phyloP scores from a whole-genome alignment of 1,140 invertebrate genomes.

The Penaeus japonicus region DNA sequence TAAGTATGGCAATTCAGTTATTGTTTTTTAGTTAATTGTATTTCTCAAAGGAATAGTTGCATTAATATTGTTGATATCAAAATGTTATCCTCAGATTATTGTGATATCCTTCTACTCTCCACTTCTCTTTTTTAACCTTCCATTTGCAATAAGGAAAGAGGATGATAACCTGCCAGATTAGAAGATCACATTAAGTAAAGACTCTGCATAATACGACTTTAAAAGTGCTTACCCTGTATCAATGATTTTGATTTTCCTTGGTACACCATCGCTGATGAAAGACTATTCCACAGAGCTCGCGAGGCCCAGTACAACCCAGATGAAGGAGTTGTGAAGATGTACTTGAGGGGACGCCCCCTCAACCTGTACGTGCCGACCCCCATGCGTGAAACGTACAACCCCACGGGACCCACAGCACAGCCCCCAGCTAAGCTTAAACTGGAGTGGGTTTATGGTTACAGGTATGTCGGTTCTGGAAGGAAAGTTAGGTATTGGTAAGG shows the following conservation, averaged over 20 bases:
- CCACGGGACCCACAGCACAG: conserved; percentile 79
- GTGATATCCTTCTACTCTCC: too few species aligned
- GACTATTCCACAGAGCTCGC: conserved; percentile 19
- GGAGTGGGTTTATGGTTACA: conserved; percentile 81
- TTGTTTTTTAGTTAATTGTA: too few species aligned
- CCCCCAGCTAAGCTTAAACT: conserved; percentile 83
- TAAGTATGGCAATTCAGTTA: too few species aligned
- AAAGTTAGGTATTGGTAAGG: background rate
- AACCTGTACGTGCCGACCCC: conserved; percentile 78
- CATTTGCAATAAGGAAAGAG: too few species aligned
- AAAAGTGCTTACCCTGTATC: background rate
- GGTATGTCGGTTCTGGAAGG: conserved; percentile 37
- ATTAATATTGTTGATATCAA: too few species aligned
- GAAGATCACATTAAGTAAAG: too few species aligned
- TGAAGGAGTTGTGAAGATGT: conserved; percentile 81
- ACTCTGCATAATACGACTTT: background rate
- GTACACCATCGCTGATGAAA: background rate
- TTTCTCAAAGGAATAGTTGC: too few species aligned
- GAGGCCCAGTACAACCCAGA: conserved; percentile 74
- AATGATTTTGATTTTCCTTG: too few species aligned
- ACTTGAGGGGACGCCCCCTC: conserved; percentile 82
- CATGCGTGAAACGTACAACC: conserved; percentile 74
- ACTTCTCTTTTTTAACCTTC: too few species aligned
- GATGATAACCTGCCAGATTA: too few species aligned
- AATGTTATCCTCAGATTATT: too few species aligned